Evolutionary conservation across 2,113 vertebrate species (phyloP), one percentile per base, ranked within the genome.

Genomic region (Phrynosoma blainvillii): DNA sequence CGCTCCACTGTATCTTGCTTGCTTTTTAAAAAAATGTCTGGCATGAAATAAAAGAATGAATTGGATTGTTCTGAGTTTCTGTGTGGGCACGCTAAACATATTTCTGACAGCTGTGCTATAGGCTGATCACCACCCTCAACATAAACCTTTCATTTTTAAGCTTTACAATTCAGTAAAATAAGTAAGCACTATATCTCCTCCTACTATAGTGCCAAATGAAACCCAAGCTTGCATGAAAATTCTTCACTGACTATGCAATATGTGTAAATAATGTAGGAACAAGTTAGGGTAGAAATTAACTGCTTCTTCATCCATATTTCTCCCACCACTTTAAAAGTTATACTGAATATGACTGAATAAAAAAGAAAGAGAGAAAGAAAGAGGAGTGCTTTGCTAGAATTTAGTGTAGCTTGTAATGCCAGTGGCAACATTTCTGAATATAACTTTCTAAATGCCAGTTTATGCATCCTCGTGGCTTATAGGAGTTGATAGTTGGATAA

Each of bases 101-200:
- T 90, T 91, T 87, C 32, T 89, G 87, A 76, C 25, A 89, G 77
- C 77, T 32, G 59, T 91, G 82, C 87, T 93, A 89, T 89, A 92
- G 89, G 66, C 91, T 13, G 14, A 40, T 91, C 77, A 32, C 68
- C 7, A 54, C 21, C 3, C 32, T 91, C 76, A 91, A 83, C 79
- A 11, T 80, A 93, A 93, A 32, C 16, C 8, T 75, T 13, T 87
- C n/a, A 85, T 91, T 91, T 85, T 62, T 88, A 70, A 73, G 21
- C 47, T 90, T 90, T 89, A 59, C 2, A 30, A 52, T 82, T 92
- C 14, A 52, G 89, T 90, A 84, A 66, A 87, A 1, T 73, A 84
- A 87, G 62, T 84, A 13, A 75, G 59, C 88, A 87, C 70, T n/a
- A 3, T 75, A 42, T 88, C 78, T 78, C 80, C 56, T 90, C 88